Evolutionary conservation across 1,140 invertebrate genomes (phyloP), one percentile per base, ranked within the genome.

Genomic region (Drosophila sechellia): DNA sequence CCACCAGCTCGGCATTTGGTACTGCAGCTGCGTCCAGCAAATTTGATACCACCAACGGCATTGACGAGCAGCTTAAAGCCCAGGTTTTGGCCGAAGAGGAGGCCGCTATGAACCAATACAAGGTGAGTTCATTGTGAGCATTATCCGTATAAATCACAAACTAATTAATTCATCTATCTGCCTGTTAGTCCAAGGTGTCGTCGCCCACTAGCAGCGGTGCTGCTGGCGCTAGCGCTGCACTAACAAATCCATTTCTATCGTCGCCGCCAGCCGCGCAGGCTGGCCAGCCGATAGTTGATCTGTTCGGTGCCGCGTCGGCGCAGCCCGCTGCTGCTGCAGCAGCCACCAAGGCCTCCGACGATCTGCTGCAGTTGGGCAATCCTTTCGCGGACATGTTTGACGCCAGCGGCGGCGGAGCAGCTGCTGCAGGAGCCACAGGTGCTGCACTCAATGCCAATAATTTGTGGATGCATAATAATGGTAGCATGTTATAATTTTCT

Each of bases 81-180:
- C 96, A 97, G 92, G 97, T 96, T 35, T 93, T 99, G 31, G 98
- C 98, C 48, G 98, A 99, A 92, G 98, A 99, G 93, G 97, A 98
- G 92, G 97, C 97, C 31, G 96, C 96, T 35, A 96, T 99, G 94
- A 98, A 97, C 93, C 97, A 98, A 92, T 97, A 98, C 87, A 99
- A 98, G 95, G 98, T 98, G 93, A 92, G 86, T 81, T 37, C 4
- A 43, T n/a, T 56, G 11, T 20, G 5, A 5, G 42, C n/a, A 12
- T 52, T 49, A 15, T 15, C 1, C 1, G 1, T 22, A 48, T 22
- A 50, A 15, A 31, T 54, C 54, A 37, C 25, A 42, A 17, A 31
- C 6, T 45, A 43, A 49, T 57, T 77, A 64, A 72, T 77, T 15
- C 31, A 81, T 72, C 54, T 53, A 10, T 49, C 3, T 65, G 43